Conservation (phyloP, 2,797 vertebrate genomes). For the Halcyon smyrnensis region DNA sequence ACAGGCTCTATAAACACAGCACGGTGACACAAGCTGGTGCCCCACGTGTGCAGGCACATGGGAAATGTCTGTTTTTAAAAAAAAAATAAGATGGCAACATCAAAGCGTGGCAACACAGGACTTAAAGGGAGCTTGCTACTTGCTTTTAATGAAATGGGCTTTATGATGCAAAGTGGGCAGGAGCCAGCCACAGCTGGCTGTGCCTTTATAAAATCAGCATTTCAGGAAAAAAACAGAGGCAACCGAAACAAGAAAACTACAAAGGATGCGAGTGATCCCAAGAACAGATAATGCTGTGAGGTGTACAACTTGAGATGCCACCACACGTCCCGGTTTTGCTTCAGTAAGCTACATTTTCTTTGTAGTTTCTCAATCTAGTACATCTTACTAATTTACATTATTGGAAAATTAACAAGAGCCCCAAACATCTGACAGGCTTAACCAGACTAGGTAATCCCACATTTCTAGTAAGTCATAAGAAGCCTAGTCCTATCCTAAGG, state of each 20-base stretch:
- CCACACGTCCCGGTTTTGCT: constrained; percentile 6
- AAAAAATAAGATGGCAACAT: not conserved
- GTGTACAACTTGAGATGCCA: not conserved
- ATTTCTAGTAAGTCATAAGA: not conserved
- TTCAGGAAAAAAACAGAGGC: not conserved
- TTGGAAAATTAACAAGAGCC: not conserved
- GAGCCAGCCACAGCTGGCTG: not conserved
- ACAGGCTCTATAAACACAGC: not conserved
- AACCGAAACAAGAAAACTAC: not conserved
- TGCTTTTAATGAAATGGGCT: not conserved
- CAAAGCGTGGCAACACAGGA: not conserved
- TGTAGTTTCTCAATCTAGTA: not conserved
- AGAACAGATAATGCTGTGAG: not conserved
- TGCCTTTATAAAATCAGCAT: not conserved
- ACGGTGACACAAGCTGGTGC: not conserved
- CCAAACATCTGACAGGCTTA: not conserved
- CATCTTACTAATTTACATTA: not conserved
- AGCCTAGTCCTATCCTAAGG: not conserved
- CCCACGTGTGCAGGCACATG: fast-evolving
- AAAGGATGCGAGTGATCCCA: not conserved
- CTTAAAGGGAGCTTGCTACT: not conserved
- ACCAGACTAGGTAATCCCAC: not conserved
- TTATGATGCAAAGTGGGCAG: not conserved
- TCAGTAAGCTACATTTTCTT: not conserved
- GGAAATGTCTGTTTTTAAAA: not conserved